These are phyloP conservation scores for Chamaea fasciata DNA, from an alignment of 2,113 vertebrate species.

Conservation along the genomic window DNA sequence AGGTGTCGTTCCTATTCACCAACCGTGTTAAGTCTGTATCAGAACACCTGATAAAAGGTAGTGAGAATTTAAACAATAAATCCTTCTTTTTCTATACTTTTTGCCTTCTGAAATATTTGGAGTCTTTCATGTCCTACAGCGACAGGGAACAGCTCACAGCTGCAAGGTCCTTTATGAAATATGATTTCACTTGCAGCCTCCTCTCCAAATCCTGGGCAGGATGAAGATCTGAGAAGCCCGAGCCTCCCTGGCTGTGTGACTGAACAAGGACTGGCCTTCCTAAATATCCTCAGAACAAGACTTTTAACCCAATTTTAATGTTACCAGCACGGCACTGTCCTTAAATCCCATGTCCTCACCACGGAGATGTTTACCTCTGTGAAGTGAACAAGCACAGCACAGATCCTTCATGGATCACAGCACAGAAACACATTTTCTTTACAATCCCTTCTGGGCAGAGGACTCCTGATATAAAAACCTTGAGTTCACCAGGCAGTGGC, in stretches of 20 bases:
- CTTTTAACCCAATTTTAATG: not conserved
- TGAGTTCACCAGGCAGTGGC: not conserved
- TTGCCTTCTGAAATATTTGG: no score
- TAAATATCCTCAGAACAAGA: not conserved
- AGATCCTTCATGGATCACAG: constrained; percentile 19
- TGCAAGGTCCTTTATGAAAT: accelerated
- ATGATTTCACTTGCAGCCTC: not conserved
- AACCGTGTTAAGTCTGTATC: no score
- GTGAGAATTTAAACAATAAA: no score
- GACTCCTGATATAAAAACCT: not conserved
- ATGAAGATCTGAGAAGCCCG: not conserved
- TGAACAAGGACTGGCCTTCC: not conserved
- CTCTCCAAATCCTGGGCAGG: not conserved
- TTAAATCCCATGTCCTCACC: not conserved
- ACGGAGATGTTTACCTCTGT: not conserved
- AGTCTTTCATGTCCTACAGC: no score
- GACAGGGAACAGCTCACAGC: not conserved
- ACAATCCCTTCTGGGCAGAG: not conserved
- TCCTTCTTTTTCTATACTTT: no score
- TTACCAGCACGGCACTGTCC: not conserved
- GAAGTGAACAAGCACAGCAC: not conserved
- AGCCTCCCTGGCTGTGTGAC: accelerated
- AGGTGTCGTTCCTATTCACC: no score
- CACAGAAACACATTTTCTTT: not conserved
- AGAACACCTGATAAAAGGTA: no score